Base-by-base conservation (phyloP, 2,888 invertebrate genomes). In the Epiblema foenella region DNA sequence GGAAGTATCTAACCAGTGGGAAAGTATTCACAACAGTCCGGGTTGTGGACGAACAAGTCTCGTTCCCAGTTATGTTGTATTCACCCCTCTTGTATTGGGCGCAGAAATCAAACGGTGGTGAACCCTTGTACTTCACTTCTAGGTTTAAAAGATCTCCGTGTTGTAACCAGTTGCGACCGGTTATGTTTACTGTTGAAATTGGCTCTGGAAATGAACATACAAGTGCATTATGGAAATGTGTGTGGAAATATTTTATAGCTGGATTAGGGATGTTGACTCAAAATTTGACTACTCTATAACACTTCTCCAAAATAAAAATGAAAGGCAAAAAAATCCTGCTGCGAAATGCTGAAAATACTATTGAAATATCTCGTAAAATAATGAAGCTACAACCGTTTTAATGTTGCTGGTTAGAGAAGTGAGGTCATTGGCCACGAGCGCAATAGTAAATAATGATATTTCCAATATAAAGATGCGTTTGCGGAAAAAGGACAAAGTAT, bases 101-200 rank as follows among this genome's bases (percentile, higher is more conserved):
- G 81, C 98, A 98, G 83, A 96, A 96, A 58, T 94, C 80, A 79
- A 96, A 96, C 0, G 96, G 96, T 0, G 95, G 94, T 0, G 97
- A 96, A 0, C 98, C 98, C 37, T 95, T 94, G 80, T 97, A 98
- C 51, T 94, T 94, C 3, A 97, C 94, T 75, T 95, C 93, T 10
- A 98, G 85, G 68, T 95, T 94, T 33, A 98, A 87, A 58, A 97
- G 89, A 68, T 97, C 97, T 42, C 97, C 97, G 73, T 96, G 97
- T 78, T 97, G 95, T 42, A 98, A 91, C 97, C 98, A 98, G 81
- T 96, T 96, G 69, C 95, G 95, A 0, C 98, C 98, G 3, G 94
- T 95, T 0, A 97, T 95, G 62, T 95, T 95, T 10, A 98, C 92
- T 71, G 95, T 95, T 2, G 94, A 86, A 76, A 98, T 94, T 0